Percentiles rank a stretch among this genome's conserved stretches.
phyloP scores from a whole-genome alignment of 2,113 vertebrate species.

The Dipodomys ordii region DNA sequence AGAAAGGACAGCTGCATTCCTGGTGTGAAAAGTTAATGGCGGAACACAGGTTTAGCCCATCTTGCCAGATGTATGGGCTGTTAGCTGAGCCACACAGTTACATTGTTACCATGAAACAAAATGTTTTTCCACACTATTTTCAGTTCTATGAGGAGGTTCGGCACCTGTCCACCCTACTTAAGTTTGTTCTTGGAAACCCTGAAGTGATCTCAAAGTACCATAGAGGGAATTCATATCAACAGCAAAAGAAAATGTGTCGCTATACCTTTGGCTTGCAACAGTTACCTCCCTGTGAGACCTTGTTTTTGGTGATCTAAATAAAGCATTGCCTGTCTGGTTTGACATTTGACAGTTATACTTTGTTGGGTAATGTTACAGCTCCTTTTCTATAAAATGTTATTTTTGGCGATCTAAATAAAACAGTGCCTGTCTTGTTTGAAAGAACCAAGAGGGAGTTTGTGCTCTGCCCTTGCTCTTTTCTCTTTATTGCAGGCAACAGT shows the following conservation, averaged over 20 bases:
- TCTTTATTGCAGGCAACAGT: background rate
- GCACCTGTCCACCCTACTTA: conserved; percentile 31
- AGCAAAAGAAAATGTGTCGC: conserved; percentile 31
- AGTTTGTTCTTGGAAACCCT: conserved; percentile 66
- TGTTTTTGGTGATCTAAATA: conserved; percentile 73
- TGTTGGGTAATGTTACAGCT: conserved; percentile 50
- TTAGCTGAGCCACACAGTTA: background rate
- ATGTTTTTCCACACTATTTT: conserved; percentile 65
- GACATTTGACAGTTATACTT: conserved; percentile 54
- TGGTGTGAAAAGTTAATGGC: conserved; percentile 54
- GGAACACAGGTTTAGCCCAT: conserved; percentile 44
- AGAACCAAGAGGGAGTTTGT: conserved; percentile 35
- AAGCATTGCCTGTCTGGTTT: conserved; percentile 67
- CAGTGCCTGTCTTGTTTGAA: conserved; percentile 42
- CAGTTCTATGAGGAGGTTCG: conserved; percentile 44
- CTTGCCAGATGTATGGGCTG: conserved; percentile 41
- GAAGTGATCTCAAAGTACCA: conserved; percentile 66
- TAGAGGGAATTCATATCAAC: conserved; percentile 58
- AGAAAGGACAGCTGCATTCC: conserved; percentile 71
- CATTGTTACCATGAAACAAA: conserved; percentile 48
- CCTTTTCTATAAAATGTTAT: conserved; percentile 57
- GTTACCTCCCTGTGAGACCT: conserved; percentile 56
- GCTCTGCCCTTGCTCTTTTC: background rate
- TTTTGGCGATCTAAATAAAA: conserved; percentile 73
- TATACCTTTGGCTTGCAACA: conserved; percentile 52